Base-by-base conservation (phyloP, 2,797 vertebrate species). In the Fundulus diaphanus region DNA sequence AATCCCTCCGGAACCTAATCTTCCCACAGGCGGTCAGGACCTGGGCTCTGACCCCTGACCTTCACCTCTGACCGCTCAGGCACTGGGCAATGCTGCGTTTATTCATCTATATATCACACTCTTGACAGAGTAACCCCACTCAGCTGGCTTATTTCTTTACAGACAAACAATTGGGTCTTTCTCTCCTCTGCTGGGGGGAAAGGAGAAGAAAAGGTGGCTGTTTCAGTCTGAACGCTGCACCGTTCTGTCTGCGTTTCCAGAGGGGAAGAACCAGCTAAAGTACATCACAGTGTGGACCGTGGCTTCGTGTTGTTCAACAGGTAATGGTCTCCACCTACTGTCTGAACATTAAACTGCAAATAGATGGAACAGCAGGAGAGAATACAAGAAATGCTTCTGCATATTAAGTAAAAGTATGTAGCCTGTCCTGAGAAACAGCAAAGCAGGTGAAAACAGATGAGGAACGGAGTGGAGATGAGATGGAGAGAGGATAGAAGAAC, bases 311-410 rank as follows among this genome's bases (percentile, higher is more conserved):
- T 48, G 16, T 48, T 48, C 4, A 48, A 48, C 16, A 35, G 57
- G 57, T 7, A 37, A 72, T 24, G 24, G 61, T 65, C 85, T 48
- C 78, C 84, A 29, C 81, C 90, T 87, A 75, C 72, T 84, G 87
- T 1, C 46, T 57, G 9, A 33, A 37, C 33, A 49, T 2, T 12
- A 3, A 73, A 77, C 5, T 3, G 29, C 63, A 52, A 18, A 7
- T 9, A 59, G 33, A 4, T 15, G 16, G n/a, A n/a, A n/a, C n/a
- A n/a, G n/a, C n/a, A n/a, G n/a, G n/a, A 0, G 20, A 40, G 9
- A 40, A 16, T 27, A 40, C 1, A 15, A 22, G 12, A 27, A 46
- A 42, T 9, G 42, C 11, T 42, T 9, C 42, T 42, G 42, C 42
- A 42, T 42, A 5, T 42, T 9, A 42, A 46, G 44, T 15, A 46